Evolutionary conservation across 2,888 invertebrate species (phyloP), one percentile per base, ranked within the genome.

Genomic region (Archips crataeganus): DNA sequence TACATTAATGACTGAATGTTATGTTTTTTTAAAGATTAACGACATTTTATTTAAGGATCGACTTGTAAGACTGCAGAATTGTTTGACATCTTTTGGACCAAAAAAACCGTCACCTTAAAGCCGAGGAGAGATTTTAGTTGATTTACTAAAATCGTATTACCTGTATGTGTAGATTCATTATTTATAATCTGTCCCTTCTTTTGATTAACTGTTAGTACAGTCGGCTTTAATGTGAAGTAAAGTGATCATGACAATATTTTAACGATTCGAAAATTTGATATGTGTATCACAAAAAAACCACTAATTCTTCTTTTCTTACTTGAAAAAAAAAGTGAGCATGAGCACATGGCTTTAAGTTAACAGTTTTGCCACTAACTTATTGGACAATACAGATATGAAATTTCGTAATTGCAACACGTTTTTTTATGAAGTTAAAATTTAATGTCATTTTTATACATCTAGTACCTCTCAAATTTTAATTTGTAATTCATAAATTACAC

Each of bases 1-100:
- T 73, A 73, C 73, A 64, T 49, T 72, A 63, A 67, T 64, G 73
- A 73, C 73, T 73, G 73, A 68, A 68, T 68, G 73, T 73, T 73
- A 73, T 73, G 49, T 73, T 72, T 62, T 68, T 68, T 68, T 49
- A 63, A 63, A 68, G 49, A 73, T 64, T 73, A 73, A 73, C 62
- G 39, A 59, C 57, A 73, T 64, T 66, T 64, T 62, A 59, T 68
- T 62, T 73, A 68, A 73, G 73, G 49, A 68, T 64, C n/a, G 72
- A 68, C 51, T 67, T 63, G 47, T 73, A 68, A 73, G 73, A 68
- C 73, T 73, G 72, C 47, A 36, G 39, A 23, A 23, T 49, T 66
- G 61, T 47, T 59, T 68, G 68, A 59, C 68, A 63, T 47, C 5
- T 63, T 67, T 72, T 32, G 67, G 72, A 72, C 72, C 71, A 72